Percentiles rank a stretch among this genome's conserved stretches.
Evolutionary conservation across 2,797 vertebrate genomes (phyloP).

Genomic region (Tenualosa thibaudeaui): DNA sequence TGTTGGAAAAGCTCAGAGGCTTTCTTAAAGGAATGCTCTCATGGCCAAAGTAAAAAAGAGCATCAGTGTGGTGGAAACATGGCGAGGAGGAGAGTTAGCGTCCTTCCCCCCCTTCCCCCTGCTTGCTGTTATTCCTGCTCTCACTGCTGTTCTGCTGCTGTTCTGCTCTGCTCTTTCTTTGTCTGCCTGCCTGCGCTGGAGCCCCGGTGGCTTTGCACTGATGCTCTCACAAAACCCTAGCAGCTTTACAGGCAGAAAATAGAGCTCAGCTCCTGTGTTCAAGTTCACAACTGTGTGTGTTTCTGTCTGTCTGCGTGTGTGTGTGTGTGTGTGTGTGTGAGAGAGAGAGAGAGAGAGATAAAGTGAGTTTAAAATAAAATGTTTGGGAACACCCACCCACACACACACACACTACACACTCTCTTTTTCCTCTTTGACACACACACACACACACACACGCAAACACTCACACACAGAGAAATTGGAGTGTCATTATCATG

Average conservation of each 20-base stretch:
- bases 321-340: background rate
- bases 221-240: background rate
- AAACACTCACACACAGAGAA: background rate
- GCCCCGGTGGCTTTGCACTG: slow-evolving; percentile 10
- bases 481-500: background rate
- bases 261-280: background rate
- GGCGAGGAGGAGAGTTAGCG: background rate
- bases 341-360: background rate
- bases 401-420: background rate
- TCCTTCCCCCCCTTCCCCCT: background rate
- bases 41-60: background rate
- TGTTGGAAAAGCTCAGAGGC: background rate
- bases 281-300: background rate
- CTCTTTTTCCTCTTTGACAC: background rate
- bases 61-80: background rate
- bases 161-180: background rate
- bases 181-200: background rate
- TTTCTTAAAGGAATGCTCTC: background rate
- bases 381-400: background rate
- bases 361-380: background rate
- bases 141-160: background rate
- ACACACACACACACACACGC: background rate
- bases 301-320: background rate
- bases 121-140: background rate
- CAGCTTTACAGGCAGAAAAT: slow-evolving; percentile 5